Percentiles rank a stretch among this genome's conserved stretches.
Evolutionary conservation across 2,888 invertebrate species (phyloP).

Genomic region (Drosophila koepferae): DNA sequence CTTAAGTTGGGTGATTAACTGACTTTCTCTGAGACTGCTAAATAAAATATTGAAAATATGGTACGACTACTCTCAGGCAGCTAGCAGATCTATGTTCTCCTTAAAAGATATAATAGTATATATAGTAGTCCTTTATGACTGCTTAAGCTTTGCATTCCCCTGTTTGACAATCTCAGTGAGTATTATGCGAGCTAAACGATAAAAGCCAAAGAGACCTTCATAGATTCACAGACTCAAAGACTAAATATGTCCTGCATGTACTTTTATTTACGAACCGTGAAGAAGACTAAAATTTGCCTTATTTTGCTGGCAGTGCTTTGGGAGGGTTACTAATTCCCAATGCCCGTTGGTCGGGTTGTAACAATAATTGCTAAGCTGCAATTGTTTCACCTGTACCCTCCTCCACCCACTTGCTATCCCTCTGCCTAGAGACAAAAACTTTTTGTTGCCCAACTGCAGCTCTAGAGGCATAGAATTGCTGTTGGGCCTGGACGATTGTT

Average conservation of each 20-base stretch:
- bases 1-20: not conserved
- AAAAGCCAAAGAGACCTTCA: not conserved
- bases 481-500: slow-evolving; percentile 21
- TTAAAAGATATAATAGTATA: no score
- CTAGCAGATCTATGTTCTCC: no score
- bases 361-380: slow-evolving; percentile 75
- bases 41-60: no score
- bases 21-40: no score
- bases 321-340: slow-evolving; percentile 23
- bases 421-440: slow-evolving; percentile 27
- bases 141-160: no score
- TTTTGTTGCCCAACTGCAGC: slow-evolving; percentile 28
- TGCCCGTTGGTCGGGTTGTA: slow-evolving; percentile 62
- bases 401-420: slow-evolving; percentile 14
- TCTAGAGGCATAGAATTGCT: slow-evolving; percentile 42
- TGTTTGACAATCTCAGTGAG: no score
- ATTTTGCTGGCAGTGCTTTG: slow-evolving; percentile 38
- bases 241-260: not conserved
- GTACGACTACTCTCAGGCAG: no score
- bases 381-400: slow-evolving; percentile 22
- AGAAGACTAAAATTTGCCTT: slow-evolving; percentile 48
- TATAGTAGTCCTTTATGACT: no score
- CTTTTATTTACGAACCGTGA: slow-evolving; percentile 21
- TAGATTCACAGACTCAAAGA: not conserved
- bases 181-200: not conserved